A percentile compares a stretch with the other conserved stretches of the same genome.
Conservation (phyloP, 64 coral and sea anemone genomes). For the Montipora capricornis region DNA sequence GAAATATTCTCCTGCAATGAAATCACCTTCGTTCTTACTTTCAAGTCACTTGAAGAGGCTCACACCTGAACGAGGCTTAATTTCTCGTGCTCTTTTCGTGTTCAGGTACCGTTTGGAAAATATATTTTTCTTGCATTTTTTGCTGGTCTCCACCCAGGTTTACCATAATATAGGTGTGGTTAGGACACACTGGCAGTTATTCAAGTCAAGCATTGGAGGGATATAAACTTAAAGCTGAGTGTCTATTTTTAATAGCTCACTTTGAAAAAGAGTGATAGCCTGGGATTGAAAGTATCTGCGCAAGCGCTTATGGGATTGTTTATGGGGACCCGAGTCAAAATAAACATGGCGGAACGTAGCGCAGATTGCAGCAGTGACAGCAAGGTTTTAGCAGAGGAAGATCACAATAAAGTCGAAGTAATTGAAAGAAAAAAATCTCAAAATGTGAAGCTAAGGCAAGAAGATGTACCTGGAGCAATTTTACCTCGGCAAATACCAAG, state of each 20-base stretch:
- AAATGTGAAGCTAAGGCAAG: constrained; percentile 2
- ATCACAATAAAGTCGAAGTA: not conserved
- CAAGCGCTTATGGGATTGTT: not conserved
- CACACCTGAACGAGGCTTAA: not conserved
- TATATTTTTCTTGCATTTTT: too few species aligned
- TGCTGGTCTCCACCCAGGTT: too few species aligned
- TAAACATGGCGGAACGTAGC: not conserved
- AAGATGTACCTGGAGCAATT: constrained; percentile 39
- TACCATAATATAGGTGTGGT: too few species aligned
- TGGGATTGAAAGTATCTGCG: too few species aligned
- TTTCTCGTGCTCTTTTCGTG: too few species aligned
- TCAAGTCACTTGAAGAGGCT: constrained; percentile 40
- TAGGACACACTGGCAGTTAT: too few species aligned
- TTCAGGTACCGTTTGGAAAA: too few species aligned
- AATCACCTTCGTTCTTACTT: constrained; percentile 53
- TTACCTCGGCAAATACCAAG: not conserved
- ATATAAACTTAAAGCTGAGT: too few species aligned
- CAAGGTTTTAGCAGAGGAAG: constrained; percentile 8
- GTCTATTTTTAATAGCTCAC: too few species aligned
- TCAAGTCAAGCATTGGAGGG: too few species aligned
- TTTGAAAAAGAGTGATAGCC: too few species aligned
- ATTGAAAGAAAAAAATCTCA: constrained; percentile 36
- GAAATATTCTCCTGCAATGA: constrained; percentile 58
- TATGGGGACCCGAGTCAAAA: not conserved
- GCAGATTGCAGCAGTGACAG: not conserved